A percentile compares a stretch with the other conserved stretches of the same genome.
These are phyloP conservation scores for Aleiodes testaceus DNA, from an alignment of 2,888 invertebrate genomes.

Conservation along the genomic window DNA sequence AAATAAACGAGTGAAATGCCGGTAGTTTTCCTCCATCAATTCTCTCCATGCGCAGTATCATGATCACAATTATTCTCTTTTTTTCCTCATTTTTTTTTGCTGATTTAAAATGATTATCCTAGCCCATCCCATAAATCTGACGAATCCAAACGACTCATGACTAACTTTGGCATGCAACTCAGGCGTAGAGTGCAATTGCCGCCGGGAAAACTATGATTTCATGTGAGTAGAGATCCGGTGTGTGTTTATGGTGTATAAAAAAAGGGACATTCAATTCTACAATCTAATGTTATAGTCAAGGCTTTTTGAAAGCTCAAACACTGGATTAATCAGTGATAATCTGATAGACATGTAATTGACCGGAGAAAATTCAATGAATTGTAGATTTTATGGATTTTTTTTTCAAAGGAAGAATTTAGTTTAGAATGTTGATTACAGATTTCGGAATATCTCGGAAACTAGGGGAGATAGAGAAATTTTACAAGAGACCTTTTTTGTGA, in stretches of 20 bases:
- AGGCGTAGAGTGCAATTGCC: conserved; percentile 35
- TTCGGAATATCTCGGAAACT: too few relatives aligned
- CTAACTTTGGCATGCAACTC: conserved; percentile 41
- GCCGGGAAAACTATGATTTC: conserved; percentile 49
- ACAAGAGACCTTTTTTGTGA: too few relatives aligned
- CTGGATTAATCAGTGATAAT: conserved; percentile 4
- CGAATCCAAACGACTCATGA: conserved; percentile 39
- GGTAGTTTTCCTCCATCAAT: conserved; percentile 30
- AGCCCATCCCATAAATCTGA: conserved; percentile 37
- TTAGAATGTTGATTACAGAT: not conserved
- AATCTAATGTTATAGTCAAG: conserved; percentile 55
- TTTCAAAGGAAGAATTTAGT: not conserved
- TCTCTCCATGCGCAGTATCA: conserved; percentile 9
- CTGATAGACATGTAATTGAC: conserved; percentile 7
- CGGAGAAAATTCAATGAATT: conserved; percentile 5
- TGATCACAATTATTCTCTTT: conserved; percentile 29
- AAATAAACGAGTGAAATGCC: conserved; percentile 38
- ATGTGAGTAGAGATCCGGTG: conserved; percentile 39
- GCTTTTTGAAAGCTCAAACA: conserved; percentile 64
- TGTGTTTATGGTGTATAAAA: conserved; percentile 20
- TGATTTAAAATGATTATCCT: conserved; percentile 27
- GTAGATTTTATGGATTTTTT: not conserved
- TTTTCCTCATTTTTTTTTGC: conserved; percentile 28
- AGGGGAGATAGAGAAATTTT: too few relatives aligned
- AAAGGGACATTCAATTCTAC: conserved; percentile 10